Conservation (phyloP, 2,113 vertebrate species). For the Odocoileus hemionus region DNA sequence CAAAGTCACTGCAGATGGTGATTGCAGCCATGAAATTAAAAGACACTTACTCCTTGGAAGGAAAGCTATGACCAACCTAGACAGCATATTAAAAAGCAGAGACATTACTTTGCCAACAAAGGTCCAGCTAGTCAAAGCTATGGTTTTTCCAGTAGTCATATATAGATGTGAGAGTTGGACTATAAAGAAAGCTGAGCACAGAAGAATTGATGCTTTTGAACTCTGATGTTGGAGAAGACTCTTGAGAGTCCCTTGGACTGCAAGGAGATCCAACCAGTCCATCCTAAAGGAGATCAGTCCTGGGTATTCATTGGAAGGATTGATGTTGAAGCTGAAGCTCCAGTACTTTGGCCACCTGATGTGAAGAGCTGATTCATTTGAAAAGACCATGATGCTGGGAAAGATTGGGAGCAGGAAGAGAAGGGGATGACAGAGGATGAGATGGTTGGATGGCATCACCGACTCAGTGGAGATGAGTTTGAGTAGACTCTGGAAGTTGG, state of each 20-base stretch:
- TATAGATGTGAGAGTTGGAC: not conserved
- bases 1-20: not conserved
- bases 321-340: not conserved
- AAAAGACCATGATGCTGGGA: not conserved
- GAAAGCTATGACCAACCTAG: not conserved
- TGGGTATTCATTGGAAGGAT: not conserved
- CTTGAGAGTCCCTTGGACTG: not conserved
- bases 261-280: not conserved
- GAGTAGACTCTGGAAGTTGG: not conserved
- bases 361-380: not conserved
- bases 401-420: not conserved
- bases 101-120: not conserved
- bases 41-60: not conserved
- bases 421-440: not conserved
- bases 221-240: not conserved
- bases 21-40: not conserved
- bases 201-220: not conserved
- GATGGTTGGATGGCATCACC: not conserved
- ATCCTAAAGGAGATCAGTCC: not conserved
- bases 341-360: not conserved
- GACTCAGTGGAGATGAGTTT: not conserved
- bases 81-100: not conserved
- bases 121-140: not conserved
- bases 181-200: fast-evolving
- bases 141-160: not conserved